phyloP scores from a whole-genome alignment of 1,140 invertebrate species.

The Euura lappo region DNA sequence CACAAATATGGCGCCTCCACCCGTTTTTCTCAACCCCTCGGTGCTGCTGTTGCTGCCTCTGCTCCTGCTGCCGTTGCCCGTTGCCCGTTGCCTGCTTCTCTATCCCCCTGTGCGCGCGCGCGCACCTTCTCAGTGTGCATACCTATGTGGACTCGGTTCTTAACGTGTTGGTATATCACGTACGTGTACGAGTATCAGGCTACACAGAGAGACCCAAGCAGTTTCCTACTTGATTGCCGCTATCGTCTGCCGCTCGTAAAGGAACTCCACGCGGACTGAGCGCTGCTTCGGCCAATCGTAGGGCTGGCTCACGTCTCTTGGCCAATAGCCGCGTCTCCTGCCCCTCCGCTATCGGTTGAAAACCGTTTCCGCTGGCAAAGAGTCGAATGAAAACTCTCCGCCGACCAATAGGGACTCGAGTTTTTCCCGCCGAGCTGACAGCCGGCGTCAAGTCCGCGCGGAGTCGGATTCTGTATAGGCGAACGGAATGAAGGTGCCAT shows the following conservation, averaged over 20 bases:
- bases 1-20: slow-evolving; percentile 61
- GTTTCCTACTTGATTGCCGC: slow-evolving; percentile 63
- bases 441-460: slow-evolving; percentile 46
- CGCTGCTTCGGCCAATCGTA: slow-evolving; percentile 40
- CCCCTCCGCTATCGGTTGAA: slow-evolving; percentile 15
- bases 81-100: neutral
- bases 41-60: slow-evolving; percentile 22
- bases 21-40: slow-evolving; percentile 53
- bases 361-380: slow-evolving; percentile 28
- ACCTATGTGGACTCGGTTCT: neutral
- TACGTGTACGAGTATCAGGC: slow-evolving; percentile 58
- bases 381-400: slow-evolving; percentile 41
- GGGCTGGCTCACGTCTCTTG: slow-evolving; percentile 27
- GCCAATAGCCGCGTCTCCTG: slow-evolving; percentile 31
- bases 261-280: slow-evolving; percentile 51
- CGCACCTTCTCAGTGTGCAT: slow-evolving; percentile 12
- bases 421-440: slow-evolving; percentile 36
- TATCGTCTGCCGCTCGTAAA: slow-evolving; percentile 54
- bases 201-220: slow-evolving; percentile 59
- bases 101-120: neutral
- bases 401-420: slow-evolving; percentile 41
- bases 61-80: neutral
- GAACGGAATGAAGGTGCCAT: slow-evolving; percentile 59
- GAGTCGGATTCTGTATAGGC: slow-evolving; percentile 32
- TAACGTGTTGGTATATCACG: slow-evolving; percentile 20